Conservation (phyloP, 2,888 invertebrate species). For the Cenopis cana region DNA sequence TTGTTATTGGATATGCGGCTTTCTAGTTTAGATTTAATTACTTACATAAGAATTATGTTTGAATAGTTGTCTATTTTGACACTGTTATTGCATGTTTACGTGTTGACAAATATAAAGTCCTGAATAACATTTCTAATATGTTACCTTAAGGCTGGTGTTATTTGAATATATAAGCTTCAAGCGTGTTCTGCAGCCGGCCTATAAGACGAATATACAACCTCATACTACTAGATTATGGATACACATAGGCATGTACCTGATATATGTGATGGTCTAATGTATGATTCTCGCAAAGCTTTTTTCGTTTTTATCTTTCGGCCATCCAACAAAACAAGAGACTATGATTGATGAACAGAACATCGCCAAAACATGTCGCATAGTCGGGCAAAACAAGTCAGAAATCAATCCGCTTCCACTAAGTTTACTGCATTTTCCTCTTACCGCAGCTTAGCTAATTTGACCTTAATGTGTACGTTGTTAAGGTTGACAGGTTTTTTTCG, state of each 20-base stretch:
- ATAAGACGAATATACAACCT: no score
- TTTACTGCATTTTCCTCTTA: slow-evolving; percentile 38
- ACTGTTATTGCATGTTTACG: no score
- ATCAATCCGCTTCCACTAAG: slow-evolving; percentile 44
- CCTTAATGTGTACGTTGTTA: not conserved
- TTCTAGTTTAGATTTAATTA: no score
- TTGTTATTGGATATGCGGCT: no score
- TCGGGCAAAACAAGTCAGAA: slow-evolving; percentile 37
- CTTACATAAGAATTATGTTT: no score
- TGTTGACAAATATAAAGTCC: no score
- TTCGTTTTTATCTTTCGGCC: not conserved
- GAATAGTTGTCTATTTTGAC: no score
- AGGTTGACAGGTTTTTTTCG: slow-evolving; percentile 46
- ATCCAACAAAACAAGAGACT: slow-evolving; percentile 7
- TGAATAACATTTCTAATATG: no score
- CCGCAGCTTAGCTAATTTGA: not conserved
- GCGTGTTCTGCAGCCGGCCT: no score
- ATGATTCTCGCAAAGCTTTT: not conserved
- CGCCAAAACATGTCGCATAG: slow-evolving; percentile 38
- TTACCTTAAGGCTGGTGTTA: no score
- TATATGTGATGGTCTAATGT: not conserved
- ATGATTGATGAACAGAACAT: slow-evolving; percentile 33
- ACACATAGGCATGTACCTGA: not conserved
- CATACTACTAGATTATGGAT: no score
- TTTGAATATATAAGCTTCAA: no score